phyloP scores from a whole-genome alignment of 2,888 invertebrate genomes.

The Rutpela maculata region DNA sequence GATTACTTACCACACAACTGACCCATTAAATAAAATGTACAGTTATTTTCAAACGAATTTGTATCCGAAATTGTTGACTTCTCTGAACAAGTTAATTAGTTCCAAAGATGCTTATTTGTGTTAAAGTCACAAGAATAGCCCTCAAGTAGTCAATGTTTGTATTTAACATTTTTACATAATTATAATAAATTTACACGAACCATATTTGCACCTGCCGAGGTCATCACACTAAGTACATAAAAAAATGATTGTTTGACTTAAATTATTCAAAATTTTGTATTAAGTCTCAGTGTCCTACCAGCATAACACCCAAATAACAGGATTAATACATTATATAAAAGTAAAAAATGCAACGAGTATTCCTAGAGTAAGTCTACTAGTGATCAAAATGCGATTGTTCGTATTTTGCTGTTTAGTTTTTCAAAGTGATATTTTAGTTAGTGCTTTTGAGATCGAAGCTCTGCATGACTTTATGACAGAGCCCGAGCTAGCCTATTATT shows the following conservation, averaged over 20 bases:
- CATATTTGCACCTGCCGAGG: slow-evolving; percentile 49
- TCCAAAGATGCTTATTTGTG: background rate
- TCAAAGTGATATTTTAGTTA: slow-evolving; percentile 17
- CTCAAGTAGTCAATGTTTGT: slow-evolving; percentile 45
- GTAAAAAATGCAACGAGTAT: slow-evolving; percentile 18
- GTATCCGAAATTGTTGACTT: background rate
- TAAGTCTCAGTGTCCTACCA: slow-evolving; percentile 43
- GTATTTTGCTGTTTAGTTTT: slow-evolving; percentile 11
- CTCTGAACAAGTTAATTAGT: background rate
- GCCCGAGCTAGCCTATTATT: slow-evolving; percentile 73
- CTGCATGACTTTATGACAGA: slow-evolving; percentile 72
- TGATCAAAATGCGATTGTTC: slow-evolving; percentile 18
- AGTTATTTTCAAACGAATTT: background rate
- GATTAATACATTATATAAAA: slow-evolving; percentile 37
- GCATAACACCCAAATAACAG: slow-evolving; percentile 48
- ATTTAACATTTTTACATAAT: slow-evolving; percentile 51
- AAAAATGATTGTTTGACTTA: slow-evolving; percentile 40
- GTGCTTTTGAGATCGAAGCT: slow-evolving; percentile 49
- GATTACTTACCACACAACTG: background rate
- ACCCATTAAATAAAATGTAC: background rate
- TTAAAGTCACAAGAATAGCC: background rate
- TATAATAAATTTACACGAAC: slow-evolving; percentile 40
- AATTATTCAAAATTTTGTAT: slow-evolving; percentile 50
- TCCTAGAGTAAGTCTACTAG: background rate
- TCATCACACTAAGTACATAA: slow-evolving; percentile 49